Percentiles rank a stretch among this genome's conserved stretches.
phyloP scores from a whole-genome alignment of 2,888 invertebrate species.

The Netelia fuscicornis region DNA sequence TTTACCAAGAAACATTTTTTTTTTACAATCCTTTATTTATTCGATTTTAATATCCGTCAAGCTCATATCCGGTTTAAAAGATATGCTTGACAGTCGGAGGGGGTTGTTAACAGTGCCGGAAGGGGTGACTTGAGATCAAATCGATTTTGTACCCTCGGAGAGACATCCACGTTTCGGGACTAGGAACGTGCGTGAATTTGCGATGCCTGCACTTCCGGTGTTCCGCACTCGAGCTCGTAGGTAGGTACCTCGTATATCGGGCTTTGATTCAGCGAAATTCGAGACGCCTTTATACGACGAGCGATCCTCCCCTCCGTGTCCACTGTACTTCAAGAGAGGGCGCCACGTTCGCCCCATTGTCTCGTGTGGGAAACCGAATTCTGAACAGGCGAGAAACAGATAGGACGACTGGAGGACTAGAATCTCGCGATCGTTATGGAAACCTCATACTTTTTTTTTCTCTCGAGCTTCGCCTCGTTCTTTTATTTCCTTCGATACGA shows the following conservation, averaged over 20 bases:
- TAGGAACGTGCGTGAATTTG: constrained; percentile 53
- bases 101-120: constrained; percentile 4
- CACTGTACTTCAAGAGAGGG: constrained; percentile 40
- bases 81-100: neutral
- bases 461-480: neutral
- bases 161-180: constrained; percentile 42
- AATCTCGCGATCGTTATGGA: constrained; percentile 53
- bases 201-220: constrained; percentile 64
- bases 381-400: constrained; percentile 29
- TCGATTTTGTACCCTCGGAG: constrained; percentile 76
- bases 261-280: constrained; percentile 85
- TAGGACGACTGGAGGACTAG: constrained; percentile 37
- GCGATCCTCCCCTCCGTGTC: constrained; percentile 22
- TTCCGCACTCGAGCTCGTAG: constrained; percentile 40
- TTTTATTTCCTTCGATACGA: neutral
- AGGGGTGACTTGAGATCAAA: constrained; percentile 75
- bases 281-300: constrained; percentile 82
- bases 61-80: neutral
- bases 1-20: neutral
- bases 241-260: constrained; percentile 67
- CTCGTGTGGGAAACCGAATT: constrained; percentile 78
- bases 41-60: too few relatives aligned
- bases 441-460: constrained; percentile 54
- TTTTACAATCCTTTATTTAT: too few relatives aligned
- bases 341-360: constrained; percentile 77